Evolutionary conservation across 2,113 vertebrate species (phyloP), one percentile per base, ranked within the genome.

Genomic region (Callocephalon fimbriatum): DNA sequence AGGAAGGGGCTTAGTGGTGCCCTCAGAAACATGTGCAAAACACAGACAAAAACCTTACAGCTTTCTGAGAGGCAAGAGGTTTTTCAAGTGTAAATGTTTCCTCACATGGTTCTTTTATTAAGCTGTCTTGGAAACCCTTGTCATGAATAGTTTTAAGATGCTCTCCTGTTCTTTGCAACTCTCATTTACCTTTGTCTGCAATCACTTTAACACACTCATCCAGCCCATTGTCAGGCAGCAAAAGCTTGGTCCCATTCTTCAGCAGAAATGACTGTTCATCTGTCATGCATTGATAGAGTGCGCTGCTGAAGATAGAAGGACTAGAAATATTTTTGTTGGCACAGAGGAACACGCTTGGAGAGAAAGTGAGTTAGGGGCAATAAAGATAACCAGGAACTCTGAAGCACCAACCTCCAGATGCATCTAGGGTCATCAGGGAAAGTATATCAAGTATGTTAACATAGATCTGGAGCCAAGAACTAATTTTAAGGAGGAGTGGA

Each of bases 281-380:
- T 91, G 83, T 65, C 74, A 47, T 0, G 0, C 86, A 74, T 9
- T 67, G 91, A 78, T 53, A 72, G 80, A 48, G 56, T 2, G 66
- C 47, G 65, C 81, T 92, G 95, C 77, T 68, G 77, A 56, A 76
- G 85, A 85, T 44, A 83, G 26, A 70, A 62, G 37, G 51, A 37
- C 66, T 22, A n/a, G 92, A 86, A 96, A 84, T 88, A 86, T 96
- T 97, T 94, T 93, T 95, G 51, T 93, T 97, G 96, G 96, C 93
- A 83, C 12, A 2, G 74, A 61, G 50, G 70, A 90, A 85, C 62
- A 87, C 38, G 31, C 72, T 95, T 95, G 88, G 92, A 88, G 44
- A 77, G 91, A 91, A 95, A 90, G 73, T 45, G 68, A 81, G 86
- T 83, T 73, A 90, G 88, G 94, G 90, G 92, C 94, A 84, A 95